Conservation (phyloP, 2,113 vertebrate species). For the Coracopsis vasa region DNA sequence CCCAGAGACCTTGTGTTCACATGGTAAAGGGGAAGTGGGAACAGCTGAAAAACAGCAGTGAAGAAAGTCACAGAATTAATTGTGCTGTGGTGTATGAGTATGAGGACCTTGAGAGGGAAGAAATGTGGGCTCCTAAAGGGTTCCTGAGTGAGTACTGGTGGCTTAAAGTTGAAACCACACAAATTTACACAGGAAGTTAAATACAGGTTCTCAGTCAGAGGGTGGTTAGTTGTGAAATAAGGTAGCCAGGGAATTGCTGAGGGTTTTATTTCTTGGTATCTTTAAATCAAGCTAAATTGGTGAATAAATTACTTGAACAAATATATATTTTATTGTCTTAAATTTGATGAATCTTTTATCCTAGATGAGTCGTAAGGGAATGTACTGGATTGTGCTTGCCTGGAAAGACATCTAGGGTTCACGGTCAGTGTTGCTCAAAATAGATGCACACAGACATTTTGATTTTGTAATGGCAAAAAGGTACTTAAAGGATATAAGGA, state of each 20-base stretch:
- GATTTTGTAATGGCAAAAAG: neutral
- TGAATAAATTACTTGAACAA: neutral
- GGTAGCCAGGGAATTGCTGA: neutral
- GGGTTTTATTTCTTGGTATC: neutral
- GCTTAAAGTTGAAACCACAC: neutral
- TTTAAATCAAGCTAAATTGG: neutral
- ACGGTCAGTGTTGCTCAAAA: neutral
- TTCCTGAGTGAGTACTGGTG: neutral
- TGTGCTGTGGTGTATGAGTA: neutral
- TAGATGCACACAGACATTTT: neutral
- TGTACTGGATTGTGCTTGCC: neutral
- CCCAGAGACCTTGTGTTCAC: neutral
- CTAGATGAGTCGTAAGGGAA: neutral
- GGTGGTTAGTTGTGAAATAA: neutral
- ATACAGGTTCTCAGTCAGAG: neutral
- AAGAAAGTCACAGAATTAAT: neutral
- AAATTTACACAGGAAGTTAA: neutral
- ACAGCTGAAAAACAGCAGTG: neutral
- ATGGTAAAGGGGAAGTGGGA: neutral
- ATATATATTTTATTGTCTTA: neutral
- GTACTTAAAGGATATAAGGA: neutral
- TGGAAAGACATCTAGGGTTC: neutral
- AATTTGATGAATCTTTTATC: neutral
- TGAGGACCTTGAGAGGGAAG: accelerated
- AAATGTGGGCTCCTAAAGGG: neutral